Evolutionary conservation across 2,113 vertebrate species (phyloP).

Genomic region (Galbula dea): DNA sequence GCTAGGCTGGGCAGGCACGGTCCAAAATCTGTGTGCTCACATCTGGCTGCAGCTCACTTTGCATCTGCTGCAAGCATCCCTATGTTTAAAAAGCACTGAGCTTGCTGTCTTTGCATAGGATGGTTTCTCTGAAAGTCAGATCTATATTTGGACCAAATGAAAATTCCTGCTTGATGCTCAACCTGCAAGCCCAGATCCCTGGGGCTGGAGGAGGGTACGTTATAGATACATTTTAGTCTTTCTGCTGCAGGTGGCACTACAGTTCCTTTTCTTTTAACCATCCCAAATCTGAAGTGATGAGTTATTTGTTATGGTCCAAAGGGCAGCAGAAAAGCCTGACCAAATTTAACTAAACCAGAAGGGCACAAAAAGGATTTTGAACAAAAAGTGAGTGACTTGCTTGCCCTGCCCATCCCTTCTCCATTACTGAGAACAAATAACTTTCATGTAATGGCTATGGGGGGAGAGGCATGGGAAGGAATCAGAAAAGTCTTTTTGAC

Average conservation of each 20-base stretch:
- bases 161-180: not conserved
- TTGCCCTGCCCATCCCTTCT: conserved; percentile 51
- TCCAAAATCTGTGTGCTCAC: not conserved
- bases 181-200: not conserved
- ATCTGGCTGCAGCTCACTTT: not conserved
- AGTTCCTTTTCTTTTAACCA: not conserved
- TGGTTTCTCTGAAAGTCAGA: not conserved
- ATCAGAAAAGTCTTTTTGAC: conserved; percentile 6
- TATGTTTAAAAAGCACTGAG: not conserved
- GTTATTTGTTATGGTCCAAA: conserved; percentile 56
- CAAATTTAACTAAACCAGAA: conserved; percentile 65
- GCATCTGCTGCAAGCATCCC: not conserved
- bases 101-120: not conserved
- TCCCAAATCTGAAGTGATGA: conserved; percentile 20
- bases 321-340: conserved; percentile 59
- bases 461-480: not conserved
- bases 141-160: not conserved
- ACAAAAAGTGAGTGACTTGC: conserved; percentile 41
- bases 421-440: conserved; percentile 61
- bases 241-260: conserved; percentile 57
- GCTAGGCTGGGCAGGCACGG: not conserved
- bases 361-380: conserved; percentile 55
- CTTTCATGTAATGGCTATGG: conserved; percentile 16
- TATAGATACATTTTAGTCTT: not conserved
- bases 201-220: not conserved